These are phyloP conservation scores for Eilema caniola DNA, from an alignment of 2,888 invertebrate genomes.

Conservation along the genomic window DNA sequence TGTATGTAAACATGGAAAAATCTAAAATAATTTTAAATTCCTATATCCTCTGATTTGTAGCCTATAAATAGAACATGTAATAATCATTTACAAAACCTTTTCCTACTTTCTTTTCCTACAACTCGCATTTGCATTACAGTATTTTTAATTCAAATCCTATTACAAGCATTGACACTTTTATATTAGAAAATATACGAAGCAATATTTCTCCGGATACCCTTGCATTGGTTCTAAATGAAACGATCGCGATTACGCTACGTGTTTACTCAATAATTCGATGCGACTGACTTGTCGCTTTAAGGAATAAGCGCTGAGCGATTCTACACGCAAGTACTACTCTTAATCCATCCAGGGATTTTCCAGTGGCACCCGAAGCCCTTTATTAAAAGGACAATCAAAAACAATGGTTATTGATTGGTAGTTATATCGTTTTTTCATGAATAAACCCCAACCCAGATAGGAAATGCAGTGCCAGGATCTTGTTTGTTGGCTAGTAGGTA, in stretches of 20 bases:
- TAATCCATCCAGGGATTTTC: no score
- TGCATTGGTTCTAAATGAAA: slow-evolving; percentile 78
- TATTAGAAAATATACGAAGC: slow-evolving; percentile 72
- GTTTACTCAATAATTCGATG: slow-evolving; percentile 87
- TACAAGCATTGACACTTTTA: slow-evolving; percentile 69
- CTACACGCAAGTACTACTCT: no score
- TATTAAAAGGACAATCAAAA: no score
- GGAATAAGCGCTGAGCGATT: slow-evolving; percentile 52
- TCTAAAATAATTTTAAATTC: neutral
- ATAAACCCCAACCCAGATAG: no score
- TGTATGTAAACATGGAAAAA: neutral
- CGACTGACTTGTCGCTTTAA: slow-evolving; percentile 61
- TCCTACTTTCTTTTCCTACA: neutral
- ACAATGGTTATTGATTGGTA: no score
- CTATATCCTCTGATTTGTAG: neutral
- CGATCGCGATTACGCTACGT: slow-evolving; percentile 81
- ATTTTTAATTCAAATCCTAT: slow-evolving; percentile 63
- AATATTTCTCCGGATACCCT: slow-evolving; percentile 77
- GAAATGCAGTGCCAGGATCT: no score
- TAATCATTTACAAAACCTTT: neutral
- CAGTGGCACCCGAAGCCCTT: no score
- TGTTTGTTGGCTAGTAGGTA: no score
- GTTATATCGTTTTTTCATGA: no score
- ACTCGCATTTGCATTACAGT: slow-evolving; percentile 22
- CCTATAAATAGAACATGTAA: neutral